phyloP scores from a whole-genome alignment of 2,888 invertebrate genomes.

The Melikaiella ostensackeni region DNA sequence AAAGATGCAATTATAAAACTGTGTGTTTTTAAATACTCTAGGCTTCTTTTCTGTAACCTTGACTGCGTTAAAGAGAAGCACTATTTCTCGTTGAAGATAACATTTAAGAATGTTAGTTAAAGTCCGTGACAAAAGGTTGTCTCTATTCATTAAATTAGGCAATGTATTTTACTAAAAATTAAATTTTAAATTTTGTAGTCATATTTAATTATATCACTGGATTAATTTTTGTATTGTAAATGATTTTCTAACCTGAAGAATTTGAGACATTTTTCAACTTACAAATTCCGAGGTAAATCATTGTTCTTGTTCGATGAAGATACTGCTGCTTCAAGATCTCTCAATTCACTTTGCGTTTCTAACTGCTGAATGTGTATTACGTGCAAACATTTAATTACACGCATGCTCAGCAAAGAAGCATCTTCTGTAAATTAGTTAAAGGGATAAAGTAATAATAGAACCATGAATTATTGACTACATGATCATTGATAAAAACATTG shows the following conservation, averaged over 20 bases:
- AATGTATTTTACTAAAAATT: too few relatives aligned
- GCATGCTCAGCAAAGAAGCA: too few relatives aligned
- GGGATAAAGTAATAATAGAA: neutral
- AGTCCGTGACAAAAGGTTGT: neutral
- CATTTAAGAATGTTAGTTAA: neutral
- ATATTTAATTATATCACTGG: neutral
- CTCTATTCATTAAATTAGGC: neutral
- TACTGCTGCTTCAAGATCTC: too few relatives aligned
- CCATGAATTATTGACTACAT: neutral
- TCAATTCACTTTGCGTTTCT: neutral
- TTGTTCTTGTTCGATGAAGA: neutral
- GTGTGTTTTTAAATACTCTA: neutral
- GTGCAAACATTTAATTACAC: neutral
- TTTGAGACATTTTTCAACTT: too few relatives aligned
- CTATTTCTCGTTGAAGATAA: too few relatives aligned
- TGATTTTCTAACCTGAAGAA: neutral
- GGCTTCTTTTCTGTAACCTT: slow-evolving; percentile 6
- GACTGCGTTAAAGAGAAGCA: neutral
- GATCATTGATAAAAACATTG: too few relatives aligned
- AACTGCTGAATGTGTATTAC: neutral
- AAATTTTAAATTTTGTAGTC: neutral
- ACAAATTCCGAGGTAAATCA: slow-evolving; percentile 3
- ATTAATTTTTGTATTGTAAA: neutral
- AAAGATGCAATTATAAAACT: slow-evolving; percentile 14
- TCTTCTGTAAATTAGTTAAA: neutral